Base-by-base conservation (phyloP, 2,888 invertebrate species). In the Drosophila yooni region DNA sequence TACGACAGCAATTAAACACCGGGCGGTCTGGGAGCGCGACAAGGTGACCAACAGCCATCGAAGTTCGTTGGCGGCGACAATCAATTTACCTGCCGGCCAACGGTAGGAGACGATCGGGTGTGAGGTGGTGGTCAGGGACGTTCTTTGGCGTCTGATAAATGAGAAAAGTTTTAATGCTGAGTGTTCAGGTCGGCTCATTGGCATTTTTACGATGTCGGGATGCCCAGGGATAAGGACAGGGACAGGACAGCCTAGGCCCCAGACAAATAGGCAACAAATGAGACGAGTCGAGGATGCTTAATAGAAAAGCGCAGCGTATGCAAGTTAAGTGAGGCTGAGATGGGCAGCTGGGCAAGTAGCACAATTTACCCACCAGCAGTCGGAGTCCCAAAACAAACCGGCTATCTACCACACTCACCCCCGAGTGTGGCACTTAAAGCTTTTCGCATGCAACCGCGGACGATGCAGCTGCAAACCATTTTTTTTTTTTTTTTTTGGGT, bases 261-360 rank as follows among this genome's bases (percentile, higher is more conserved):
- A 84, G 84, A 85, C 87, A 85, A 85, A 85, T 85, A 73, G 81
- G 70, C 87, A 84, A 83, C 85, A 85, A 85, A 84, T 85, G 85
- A 85, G 85, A 86, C 84, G 82, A 82, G 84, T 64, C 70, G 69
- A 38, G 87, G 75, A 62, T 87, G 84, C 83, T 76, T 84, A 85
- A 85, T 86, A 87, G 87, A 85, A 85, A 84, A 83, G 73, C 76
- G 82, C 81, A 81, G 86, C 83, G 86, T 86, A 86, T 83, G 86
- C 72, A 71, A 73, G 79, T 69, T 62, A 66, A 57, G 64, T 53
- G 31, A 36, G 38, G 11, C 11, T 33, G 54, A 15, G 36, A 18
- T 18, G 46, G 43, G n/a, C 15, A 13, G 48, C 61, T 40, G 40
- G 58, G 40, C 36, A 27, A 34, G 61, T 34, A 53, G 50, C 29